Evolutionary conservation across 1,140 invertebrate species (phyloP), one percentile per base, ranked within the genome.

Genomic region (Drosophila tropicalis): DNA sequence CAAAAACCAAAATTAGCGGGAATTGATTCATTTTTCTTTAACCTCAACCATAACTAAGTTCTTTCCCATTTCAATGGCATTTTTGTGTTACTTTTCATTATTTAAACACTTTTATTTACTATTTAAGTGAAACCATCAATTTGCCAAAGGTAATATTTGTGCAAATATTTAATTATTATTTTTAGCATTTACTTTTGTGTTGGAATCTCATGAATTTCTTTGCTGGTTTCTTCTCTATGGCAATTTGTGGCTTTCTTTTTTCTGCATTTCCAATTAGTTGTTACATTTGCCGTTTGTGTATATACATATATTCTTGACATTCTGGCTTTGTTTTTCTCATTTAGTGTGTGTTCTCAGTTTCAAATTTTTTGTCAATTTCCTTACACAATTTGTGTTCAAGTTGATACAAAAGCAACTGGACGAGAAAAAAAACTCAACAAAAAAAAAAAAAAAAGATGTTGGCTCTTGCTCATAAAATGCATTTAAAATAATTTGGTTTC

Each of bases 401-500:
- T 72, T 73, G 55, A 34, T 34, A 29, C 34, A 55, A 17, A 72
- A 60, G 39, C 17, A n/a, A 63, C 39, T 55, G 67, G 12, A 51
- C 9, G 19, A 22, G 7, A 22, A 22, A 6, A 17, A 44, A 44
- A n/a, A n/a, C n/a, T n/a, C n/a, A n/a, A n/a, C n/a, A 1, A 0
- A 19, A 22, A 44, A 44, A 44, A 10, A 41, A 29, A 47, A 40
- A 56, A 55, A 13, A 55, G 10, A 29, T 22, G 12, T 22, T 34
- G 25, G 41, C 64, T 70, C 60, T 51, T 62, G 58, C 44, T 34
- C n/a, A 17, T 19, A 29, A 39, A 58, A 58, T 70, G 72, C 73
- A 70, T 47, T 70, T 40, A 56, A 41, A 76, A 69, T 76, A 75
- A 73, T 75, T 74, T 74, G 62, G 36, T 75, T 74, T 67, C 71